Evolutionary conservation across 2,113 vertebrate genomes (phyloP).

Genomic region (Jaculus jaculus): DNA sequence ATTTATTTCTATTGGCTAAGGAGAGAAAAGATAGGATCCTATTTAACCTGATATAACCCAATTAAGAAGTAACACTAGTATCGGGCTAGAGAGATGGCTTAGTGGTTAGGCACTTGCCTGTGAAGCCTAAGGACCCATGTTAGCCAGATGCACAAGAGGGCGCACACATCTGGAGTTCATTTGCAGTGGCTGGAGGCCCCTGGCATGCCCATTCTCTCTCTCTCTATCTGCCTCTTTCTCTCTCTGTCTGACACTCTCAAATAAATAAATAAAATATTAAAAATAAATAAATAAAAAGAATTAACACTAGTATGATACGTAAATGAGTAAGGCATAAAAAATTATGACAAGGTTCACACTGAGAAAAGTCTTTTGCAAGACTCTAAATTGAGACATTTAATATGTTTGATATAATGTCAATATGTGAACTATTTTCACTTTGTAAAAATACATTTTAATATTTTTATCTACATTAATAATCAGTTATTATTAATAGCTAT

Average conservation of each 20-base stretch:
- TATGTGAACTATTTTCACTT: neutral
- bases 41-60: slow-evolving; percentile 36
- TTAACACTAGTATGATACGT: slow-evolving; percentile 12
- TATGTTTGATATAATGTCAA: neutral
- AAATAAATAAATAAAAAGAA: neutral
- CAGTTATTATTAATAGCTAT: neutral
- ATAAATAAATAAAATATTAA: no score
- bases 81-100: no score
- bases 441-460: neutral
- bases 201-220: no score
- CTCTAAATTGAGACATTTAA: neutral
- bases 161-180: no score
- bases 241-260: no score
- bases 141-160: no score
- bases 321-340: neutral
- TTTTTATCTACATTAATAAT: no score
- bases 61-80: slow-evolving; percentile 29
- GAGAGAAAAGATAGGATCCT: slow-evolving; percentile 21
- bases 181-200: no score
- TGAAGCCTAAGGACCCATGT: no score
- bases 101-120: no score
- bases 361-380: neutral
- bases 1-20: neutral
- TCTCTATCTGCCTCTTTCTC: no score
- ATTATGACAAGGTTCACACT: no score